Evolutionary conservation across 2,797 vertebrate species (phyloP).

Genomic region (Tinamus major): DNA sequence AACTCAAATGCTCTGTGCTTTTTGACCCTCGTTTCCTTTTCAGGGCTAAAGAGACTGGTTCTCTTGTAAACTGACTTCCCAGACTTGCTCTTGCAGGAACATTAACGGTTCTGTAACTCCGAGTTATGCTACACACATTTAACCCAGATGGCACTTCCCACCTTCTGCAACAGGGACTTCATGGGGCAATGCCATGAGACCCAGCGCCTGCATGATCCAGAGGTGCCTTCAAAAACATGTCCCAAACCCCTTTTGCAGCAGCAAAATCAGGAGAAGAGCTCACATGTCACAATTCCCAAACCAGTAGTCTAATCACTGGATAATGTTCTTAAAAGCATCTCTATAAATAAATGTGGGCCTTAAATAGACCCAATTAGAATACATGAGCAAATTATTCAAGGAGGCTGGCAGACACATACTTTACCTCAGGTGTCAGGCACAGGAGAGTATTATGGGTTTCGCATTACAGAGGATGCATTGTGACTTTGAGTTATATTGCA

Average conservation of each 20-base stretch:
- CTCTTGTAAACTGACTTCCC: not conserved
- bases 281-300: not conserved
- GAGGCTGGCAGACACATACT: constrained; percentile 38
- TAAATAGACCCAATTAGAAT: constrained; percentile 40
- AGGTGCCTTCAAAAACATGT: not conserved
- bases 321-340: not conserved
- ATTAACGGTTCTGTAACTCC: not conserved
- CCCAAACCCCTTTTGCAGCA: not conserved
- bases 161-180: fast-evolving
- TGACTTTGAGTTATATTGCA: constrained; percentile 42
- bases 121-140: not conserved
- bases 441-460: not conserved
- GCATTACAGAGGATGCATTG: constrained; percentile 42
- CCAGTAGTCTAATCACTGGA: not conserved
- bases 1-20: not conserved
- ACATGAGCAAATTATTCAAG: constrained; percentile 35
- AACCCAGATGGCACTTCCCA: not conserved
- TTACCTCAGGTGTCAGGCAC: constrained; percentile 60
- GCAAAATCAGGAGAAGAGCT: not conserved
- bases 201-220: not conserved
- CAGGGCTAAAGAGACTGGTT: not conserved
- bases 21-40: not conserved
- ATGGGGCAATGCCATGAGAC: not conserved
- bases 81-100: not conserved
- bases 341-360: constrained; percentile 15